A percentile compares a stretch with the other conserved stretches of the same genome.
Conservation (phyloP, 2,113 vertebrate genomes). For the Heloderma charlesbogerti region DNA sequence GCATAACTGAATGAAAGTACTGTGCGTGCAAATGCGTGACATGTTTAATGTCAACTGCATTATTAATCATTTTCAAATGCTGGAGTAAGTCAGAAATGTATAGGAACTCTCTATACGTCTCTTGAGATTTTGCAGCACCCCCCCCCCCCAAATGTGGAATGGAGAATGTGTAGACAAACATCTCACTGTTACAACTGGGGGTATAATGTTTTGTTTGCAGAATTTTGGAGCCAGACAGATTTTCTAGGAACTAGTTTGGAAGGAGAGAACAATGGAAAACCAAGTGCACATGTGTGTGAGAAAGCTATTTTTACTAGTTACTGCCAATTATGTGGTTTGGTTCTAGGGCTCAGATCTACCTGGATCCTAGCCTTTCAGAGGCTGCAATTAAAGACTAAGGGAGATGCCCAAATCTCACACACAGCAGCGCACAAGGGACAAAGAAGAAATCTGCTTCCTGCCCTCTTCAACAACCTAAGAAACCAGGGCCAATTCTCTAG, state of each 20-base stretch:
- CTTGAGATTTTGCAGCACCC: conserved; percentile 14
- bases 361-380: background rate
- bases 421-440: background rate
- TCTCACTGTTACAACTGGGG: background rate
- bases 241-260: background rate
- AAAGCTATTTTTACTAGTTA: too few relatives aligned
- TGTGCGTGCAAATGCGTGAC: background rate
- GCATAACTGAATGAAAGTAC: background rate
- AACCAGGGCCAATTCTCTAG: background rate
- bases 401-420: background rate
- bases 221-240: background rate
- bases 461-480: background rate
- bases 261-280: too few relatives aligned
- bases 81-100: background rate
- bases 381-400: background rate
- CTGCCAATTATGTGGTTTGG: too few relatives aligned
- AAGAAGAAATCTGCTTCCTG: background rate
- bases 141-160: background rate
- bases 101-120: background rate
- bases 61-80: background rate
- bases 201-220: background rate
- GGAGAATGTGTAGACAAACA: background rate
- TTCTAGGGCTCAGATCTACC: too few relatives aligned
- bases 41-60: background rate
- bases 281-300: too few relatives aligned